Conservation (phyloP, 2,113 vertebrate genomes). For the Platanista minor region DNA sequence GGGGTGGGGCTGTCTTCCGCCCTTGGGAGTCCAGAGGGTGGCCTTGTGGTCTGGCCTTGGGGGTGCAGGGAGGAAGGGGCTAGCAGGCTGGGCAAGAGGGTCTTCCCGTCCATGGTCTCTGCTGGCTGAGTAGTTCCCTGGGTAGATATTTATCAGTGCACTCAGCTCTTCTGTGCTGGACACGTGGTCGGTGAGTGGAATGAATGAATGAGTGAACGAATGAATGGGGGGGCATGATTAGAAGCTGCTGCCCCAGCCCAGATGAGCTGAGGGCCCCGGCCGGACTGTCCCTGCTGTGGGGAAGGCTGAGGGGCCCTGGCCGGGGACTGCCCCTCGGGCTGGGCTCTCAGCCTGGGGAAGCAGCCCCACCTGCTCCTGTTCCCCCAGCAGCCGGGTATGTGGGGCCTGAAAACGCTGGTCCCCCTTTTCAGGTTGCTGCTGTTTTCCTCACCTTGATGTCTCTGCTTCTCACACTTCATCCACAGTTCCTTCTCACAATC, state of each 20-base stretch:
- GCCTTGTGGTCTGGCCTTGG: background rate
- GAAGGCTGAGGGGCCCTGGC: background rate
- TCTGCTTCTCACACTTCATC: constrained; percentile 62
- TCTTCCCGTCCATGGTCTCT: background rate
- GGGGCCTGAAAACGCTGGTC: background rate
- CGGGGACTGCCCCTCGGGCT: too few species aligned
- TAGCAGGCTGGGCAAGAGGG: background rate
- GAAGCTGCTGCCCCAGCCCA: background rate
- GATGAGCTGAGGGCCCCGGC: background rate
- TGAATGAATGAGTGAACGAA: background rate
- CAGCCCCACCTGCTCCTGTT: background rate
- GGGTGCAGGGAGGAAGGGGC: background rate
- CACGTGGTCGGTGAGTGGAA: background rate
- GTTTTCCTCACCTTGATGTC: constrained; percentile 33
- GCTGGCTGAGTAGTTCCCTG: background rate
- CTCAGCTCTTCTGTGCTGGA: background rate
- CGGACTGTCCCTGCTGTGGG: background rate
- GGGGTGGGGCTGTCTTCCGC: background rate
- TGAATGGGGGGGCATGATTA: background rate
- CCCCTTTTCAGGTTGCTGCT: background rate
- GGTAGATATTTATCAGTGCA: background rate
- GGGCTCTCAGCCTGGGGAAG: background rate
- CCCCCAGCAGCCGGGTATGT: background rate
- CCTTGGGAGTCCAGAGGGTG: background rate
- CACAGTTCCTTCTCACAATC: constrained; percentile 73